Evolutionary conservation across 2,113 vertebrate genomes (phyloP), one percentile per base, ranked within the genome.

Genomic region (Ptilonorhynchus violaceus): DNA sequence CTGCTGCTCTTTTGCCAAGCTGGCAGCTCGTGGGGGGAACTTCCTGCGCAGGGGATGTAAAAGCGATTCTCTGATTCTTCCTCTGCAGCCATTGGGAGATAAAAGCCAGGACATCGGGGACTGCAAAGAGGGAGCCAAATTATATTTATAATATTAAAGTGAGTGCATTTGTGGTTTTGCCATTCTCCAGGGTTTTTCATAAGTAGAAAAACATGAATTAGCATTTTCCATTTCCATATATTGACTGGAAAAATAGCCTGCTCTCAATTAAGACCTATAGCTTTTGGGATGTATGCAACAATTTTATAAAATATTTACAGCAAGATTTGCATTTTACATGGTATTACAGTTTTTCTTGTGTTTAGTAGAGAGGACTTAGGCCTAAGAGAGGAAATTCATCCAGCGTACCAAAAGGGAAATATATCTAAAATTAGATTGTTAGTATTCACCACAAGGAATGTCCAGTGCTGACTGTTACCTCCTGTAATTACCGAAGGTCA

Each of bases 211-310:
- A 98, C 98, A 98, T 98, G 98, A 98, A 98, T 98, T 98, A 98
- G 98, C 98, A 98, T 98, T 98, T 98, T 98, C 98, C 98, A 98
- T 98, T 98, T 98, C 98, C 98, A 98, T 98, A 98, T 98, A 98
- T 98, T 98, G 98, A 98, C 98, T 98, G 98, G 98, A 98, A 98
- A 98, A 98, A 98, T 98, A 97, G 98, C 98, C 98, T 97, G 97
- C 97, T 98, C 98, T 98, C 98, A 98, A 98, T 98, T 98, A 98
- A 98, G 98, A 98, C 98, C 98, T 98, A 98, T 98, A 98, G 98
- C 98, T 98, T 98, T 98, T 98, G 98, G 98, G 98, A 98, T 97
- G 88, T 97, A 98, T 98, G 98, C 98, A 98, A 98, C 98, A 98
- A 98, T 98, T 98, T 98, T 98, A 98, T 98, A 98, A 98, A 98